Evolutionary conservation across 2,113 vertebrate genomes (phyloP).

Genomic region (Pavo muticus): DNA sequence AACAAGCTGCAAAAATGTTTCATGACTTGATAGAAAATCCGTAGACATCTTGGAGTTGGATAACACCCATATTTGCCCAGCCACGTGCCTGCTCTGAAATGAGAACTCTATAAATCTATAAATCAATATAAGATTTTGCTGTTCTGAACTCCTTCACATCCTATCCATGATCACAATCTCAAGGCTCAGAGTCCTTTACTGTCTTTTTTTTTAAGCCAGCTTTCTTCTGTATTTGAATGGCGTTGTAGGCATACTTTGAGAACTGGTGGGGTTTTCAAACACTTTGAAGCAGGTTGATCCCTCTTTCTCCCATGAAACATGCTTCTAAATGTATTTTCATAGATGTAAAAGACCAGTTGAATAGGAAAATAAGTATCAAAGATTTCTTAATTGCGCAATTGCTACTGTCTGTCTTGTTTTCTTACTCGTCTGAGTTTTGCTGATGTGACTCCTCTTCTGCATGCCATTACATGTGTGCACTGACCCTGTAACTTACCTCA

Average conservation of each 20-base stretch:
- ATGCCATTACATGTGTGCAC: not conserved
- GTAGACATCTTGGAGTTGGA: not conserved
- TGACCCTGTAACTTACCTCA: not conserved
- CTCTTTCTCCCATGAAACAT: not conserved
- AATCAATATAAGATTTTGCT: not conserved
- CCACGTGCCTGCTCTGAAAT: not conserved
- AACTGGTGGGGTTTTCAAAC: not conserved
- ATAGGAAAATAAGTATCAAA: not conserved
- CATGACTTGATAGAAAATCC: not conserved
- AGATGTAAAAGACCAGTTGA: not conserved
- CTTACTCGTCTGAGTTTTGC: accelerated
- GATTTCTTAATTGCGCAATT: not conserved
- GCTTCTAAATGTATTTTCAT: not conserved
- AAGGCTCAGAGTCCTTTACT: not conserved
- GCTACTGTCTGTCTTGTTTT: not conserved
- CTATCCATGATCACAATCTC: not conserved
- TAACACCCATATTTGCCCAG: not conserved
- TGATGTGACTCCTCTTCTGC: not conserved
- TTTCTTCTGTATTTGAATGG: not conserved
- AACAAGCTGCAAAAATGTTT: not conserved
- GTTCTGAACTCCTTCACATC: not conserved
- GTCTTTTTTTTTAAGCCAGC: not conserved
- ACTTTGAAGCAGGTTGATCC: not conserved
- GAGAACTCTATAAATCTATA: not conserved
- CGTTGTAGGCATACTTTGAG: not conserved